A percentile compares a stretch with the other conserved stretches of the same genome.
Conservation (phyloP, 2,797 vertebrate genomes). For the Chiroxiphia lanceolata region DNA sequence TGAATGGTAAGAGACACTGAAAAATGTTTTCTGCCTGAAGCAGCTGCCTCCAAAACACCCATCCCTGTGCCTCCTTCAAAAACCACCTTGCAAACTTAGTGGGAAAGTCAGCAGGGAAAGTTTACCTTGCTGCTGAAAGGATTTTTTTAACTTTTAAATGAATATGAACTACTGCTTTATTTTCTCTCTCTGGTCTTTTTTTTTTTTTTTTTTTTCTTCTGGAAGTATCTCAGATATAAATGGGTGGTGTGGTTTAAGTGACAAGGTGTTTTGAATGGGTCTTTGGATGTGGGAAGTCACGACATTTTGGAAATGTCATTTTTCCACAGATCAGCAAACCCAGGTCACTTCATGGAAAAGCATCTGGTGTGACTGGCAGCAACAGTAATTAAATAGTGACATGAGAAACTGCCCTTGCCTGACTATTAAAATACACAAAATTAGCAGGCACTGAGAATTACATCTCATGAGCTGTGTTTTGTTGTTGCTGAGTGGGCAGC, state of each 20-base stretch:
- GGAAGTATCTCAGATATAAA: not conserved
- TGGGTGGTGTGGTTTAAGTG: not conserved
- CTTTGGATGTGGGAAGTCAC: not conserved
- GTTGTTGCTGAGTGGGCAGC: constrained; percentile 9
- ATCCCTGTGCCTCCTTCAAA: not conserved
- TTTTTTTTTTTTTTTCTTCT: not conserved
- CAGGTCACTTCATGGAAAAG: not conserved
- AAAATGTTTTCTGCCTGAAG: not conserved
- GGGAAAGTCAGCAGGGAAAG: not conserved
- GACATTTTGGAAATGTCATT: not conserved
- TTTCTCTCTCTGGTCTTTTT: not conserved
- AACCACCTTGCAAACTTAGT: not conserved
- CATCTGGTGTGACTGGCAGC: not conserved
- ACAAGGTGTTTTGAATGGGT: not conserved
- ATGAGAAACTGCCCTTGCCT: not conserved
- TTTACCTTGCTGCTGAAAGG: not conserved
- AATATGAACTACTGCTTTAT: not conserved
- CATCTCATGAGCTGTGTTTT: not conserved
- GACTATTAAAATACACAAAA: not conserved
- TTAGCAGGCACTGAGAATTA: not conserved
- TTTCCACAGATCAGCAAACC: not conserved
- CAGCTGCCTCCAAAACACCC: not conserved
- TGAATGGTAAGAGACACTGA: not conserved
- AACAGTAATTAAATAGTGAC: not conserved
- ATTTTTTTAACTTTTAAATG: not conserved